Conservation (phyloP, 2,888 invertebrate genomes). For the Sphaeridia pumilis region DNA sequence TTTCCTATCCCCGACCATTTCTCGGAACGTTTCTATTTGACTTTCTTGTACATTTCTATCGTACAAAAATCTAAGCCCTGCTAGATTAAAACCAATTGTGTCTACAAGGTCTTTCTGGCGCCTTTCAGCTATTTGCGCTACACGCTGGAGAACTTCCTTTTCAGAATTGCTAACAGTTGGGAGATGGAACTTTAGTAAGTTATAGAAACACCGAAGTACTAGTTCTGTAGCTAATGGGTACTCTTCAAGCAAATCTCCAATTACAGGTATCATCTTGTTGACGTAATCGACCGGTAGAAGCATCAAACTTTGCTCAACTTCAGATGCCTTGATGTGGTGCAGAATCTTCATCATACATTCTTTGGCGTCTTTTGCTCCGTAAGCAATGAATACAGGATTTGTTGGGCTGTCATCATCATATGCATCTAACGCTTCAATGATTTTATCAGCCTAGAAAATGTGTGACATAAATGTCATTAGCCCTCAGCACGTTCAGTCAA, state of each 20-base stretch:
- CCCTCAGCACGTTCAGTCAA: no score
- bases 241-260: conserved; percentile 21
- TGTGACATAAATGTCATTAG: no score
- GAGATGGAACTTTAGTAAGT: conserved; percentile 33
- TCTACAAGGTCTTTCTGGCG: conserved; percentile 49
- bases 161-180: conserved; percentile 23
- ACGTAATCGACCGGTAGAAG: conserved; percentile 32
- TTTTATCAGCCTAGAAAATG: conserved; percentile 67
- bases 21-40: conserved; percentile 63
- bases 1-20: conserved; percentile 53
- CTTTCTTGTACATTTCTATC: conserved; percentile 62
- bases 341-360: conserved; percentile 73
- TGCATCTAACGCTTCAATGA: conserved; percentile 80
- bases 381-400: conserved; percentile 63
- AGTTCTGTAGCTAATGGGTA: conserved; percentile 31
- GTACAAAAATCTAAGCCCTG: conserved; percentile 64
- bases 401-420: conserved; percentile 44
- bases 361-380: conserved; percentile 56
- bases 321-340: conserved; percentile 52
- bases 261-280: conserved; percentile 25
- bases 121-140: conserved; percentile 21
- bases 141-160: conserved; percentile 17
- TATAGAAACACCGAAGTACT: conserved; percentile 23
- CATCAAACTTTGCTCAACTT: conserved; percentile 34
- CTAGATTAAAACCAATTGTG: conserved; percentile 70